These are phyloP conservation scores for Neofelis nebulosa DNA, from an alignment of 2,113 vertebrate species.

Conservation along the genomic window DNA sequence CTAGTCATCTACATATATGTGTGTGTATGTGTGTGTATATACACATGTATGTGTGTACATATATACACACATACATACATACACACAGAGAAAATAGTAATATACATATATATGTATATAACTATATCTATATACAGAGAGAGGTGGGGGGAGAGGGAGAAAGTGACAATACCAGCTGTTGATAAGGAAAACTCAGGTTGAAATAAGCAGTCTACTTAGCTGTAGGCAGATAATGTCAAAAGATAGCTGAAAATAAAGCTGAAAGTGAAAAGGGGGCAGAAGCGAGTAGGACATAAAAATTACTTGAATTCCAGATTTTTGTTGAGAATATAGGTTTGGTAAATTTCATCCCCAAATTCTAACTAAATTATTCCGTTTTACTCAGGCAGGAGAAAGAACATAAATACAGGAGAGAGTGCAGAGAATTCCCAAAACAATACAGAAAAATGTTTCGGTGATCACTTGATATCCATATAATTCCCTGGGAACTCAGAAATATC, in stretches of 20 bases:
- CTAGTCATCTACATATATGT: background rate
- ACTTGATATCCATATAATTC: background rate
- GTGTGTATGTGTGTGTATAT: no score
- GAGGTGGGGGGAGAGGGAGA: background rate
- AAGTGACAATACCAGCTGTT: background rate
- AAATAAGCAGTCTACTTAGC: background rate
- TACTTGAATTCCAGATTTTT: background rate
- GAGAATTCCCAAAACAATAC: conserved; percentile 2
- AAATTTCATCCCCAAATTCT: background rate
- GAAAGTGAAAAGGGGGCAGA: background rate
- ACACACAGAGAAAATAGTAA: no score
- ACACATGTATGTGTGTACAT: no score
- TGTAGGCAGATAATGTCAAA: background rate
- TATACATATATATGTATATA: background rate
- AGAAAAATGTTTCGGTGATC: background rate
- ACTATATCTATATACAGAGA: background rate
- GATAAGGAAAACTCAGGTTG: background rate
- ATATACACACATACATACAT: no score
- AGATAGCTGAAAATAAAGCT: background rate
- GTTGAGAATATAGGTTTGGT: background rate
- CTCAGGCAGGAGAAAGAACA: background rate
- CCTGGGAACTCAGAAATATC: background rate
- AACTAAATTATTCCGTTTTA: conserved; percentile 28
- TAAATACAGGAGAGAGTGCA: background rate
- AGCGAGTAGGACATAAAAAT: background rate